Evolutionary conservation across 1,140 invertebrate genomes (phyloP).

Genomic region (Drosophila mauritiana): DNA sequence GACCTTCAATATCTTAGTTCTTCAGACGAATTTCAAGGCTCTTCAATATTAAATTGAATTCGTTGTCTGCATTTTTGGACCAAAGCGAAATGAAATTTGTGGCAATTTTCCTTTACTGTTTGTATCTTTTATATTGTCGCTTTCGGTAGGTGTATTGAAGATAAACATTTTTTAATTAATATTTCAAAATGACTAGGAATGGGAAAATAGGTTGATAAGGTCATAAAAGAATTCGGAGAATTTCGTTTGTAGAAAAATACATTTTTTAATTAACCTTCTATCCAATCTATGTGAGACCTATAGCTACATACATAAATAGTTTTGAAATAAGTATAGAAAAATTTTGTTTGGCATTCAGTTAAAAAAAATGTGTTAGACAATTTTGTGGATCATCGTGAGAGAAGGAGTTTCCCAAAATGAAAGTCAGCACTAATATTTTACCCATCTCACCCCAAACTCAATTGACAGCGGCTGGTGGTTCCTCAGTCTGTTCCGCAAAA

Average conservation of each 20-base stretch:
- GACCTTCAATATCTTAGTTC: slow-evolving; percentile 45
- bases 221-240: background rate
- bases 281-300: too few relatives aligned
- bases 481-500: background rate
- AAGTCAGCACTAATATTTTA: slow-evolving; percentile 23
- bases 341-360: background rate
- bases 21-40: slow-evolving; percentile 41
- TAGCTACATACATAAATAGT: too few relatives aligned
- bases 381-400: background rate
- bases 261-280: too few relatives aligned
- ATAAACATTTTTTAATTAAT: background rate
- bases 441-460: background rate
- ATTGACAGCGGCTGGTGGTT: slow-evolving; percentile 3
- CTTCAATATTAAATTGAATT: slow-evolving; percentile 20
- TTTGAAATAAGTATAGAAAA: background rate
- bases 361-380: background rate
- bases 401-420: background rate
- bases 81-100: background rate
- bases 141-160: background rate
- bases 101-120: background rate
- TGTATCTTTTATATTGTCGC: background rate
- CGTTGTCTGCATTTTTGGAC: background rate
- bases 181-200: too few relatives aligned
- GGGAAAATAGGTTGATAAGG: too few relatives aligned
- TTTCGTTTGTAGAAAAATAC: background rate